Base-by-base conservation (phyloP, 2,113 vertebrate genomes). In the Lophotis ruficrista region DNA sequence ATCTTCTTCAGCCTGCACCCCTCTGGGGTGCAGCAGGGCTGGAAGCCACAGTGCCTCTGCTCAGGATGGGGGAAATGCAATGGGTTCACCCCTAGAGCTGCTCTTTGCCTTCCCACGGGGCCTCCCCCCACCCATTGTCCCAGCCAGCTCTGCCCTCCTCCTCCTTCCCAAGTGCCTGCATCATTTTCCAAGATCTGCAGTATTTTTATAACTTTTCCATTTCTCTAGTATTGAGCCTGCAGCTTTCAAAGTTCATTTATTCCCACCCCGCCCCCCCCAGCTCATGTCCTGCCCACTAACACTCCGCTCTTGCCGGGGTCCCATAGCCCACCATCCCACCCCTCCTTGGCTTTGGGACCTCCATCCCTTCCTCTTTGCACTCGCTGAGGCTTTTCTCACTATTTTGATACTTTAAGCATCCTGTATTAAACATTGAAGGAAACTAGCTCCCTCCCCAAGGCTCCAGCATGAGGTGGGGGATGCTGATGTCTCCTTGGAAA, bases 341-440 rank as follows among this genome's bases (percentile, higher is more conserved):
- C 88, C 57, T 79, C 76, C 93, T 68, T 0, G 11, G 88, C 77
- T 94, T 66, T 0, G 2, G 87, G 90, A 93, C 65, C 81, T 60
- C 60, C 0, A 1, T 86, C 51, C 93, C 76, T 77, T 28, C 28
- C 65, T 79, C 47, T 83, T 84, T 88, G 69, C 87, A 94, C 85
- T 89, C 0, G 80, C 96, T 95, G 95, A 94, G 94, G 94, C 94
- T 95, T 96, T 56, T 96, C 51, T 94, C 96, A 95, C 94, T 94
- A 75, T 97, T 97, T 97, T 97, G 95, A 97, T 97, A 97, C 87
- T 82, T 66, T 72, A 84, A 92, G 90, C 90, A 93, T 93, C 94
- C 94, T n/a, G 11, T 92, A 83, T 68, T 77, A 90, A 89, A 77
- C 53, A 38, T 37, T 22, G 62, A 88, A 69, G 96, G 95, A 95